Evolutionary conservation across 2,888 invertebrate species (phyloP).

Genomic region (Parapristionchus giblindavisi): DNA sequence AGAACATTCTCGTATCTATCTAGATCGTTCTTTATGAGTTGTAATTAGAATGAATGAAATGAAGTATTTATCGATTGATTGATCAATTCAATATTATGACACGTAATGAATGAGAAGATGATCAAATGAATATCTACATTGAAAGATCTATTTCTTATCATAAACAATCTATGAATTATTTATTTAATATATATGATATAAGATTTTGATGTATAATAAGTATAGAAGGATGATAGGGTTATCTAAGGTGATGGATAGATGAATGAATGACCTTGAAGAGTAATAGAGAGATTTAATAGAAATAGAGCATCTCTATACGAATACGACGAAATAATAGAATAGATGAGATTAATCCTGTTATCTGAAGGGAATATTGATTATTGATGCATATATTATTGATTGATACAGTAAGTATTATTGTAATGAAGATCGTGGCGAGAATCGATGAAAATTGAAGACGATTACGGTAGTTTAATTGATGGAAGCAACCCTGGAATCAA

Average conservation of each 20-base stretch:
- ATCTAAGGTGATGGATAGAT: neutral
- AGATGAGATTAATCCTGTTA: constrained; percentile 48
- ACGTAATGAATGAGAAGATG: too few relatives aligned
- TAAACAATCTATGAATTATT: too few relatives aligned
- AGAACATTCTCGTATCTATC: too few relatives aligned
- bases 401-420: constrained; percentile 47
- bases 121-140: too few relatives aligned
- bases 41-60: constrained; percentile 8
- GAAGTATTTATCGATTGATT: constrained; percentile 26
- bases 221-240: neutral
- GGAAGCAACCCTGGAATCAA: constrained; percentile 55
- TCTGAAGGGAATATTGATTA: constrained; percentile 47
- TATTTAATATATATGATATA: too few relatives aligned
- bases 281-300: constrained; percentile 48
- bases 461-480: constrained; percentile 46
- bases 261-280: constrained; percentile 11
- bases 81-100: too few relatives aligned
- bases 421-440: constrained; percentile 47
- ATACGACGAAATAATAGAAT: constrained; percentile 57
- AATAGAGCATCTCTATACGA: constrained; percentile 62
- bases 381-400: neutral
- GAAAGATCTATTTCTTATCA: too few relatives aligned
- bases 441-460: constrained; percentile 55
- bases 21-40: too few relatives aligned
- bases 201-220: too few relatives aligned